Percentiles rank a stretch among this genome's conserved stretches.
These are phyloP conservation scores for Dastarcus helophoroides DNA, from an alignment of 2,888 invertebrate genomes.

Conservation along the genomic window DNA sequence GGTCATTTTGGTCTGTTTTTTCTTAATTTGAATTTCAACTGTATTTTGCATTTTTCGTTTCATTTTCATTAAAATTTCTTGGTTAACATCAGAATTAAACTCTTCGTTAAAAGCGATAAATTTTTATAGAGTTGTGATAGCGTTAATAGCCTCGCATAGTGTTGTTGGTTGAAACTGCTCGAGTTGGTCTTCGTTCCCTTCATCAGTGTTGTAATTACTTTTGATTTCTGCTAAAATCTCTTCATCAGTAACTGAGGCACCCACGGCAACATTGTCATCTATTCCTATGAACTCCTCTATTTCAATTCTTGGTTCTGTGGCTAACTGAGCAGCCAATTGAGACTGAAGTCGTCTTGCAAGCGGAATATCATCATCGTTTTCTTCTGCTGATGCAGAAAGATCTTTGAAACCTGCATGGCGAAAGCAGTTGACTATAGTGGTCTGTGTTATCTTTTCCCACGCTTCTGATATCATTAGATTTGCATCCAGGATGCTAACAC, in stretches of 20 bases:
- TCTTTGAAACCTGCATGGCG: constrained; percentile 22
- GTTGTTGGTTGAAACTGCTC: too few relatives aligned
- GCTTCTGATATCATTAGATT: constrained; percentile 22
- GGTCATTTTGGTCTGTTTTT: constrained; percentile 5
- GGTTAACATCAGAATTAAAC: constrained; percentile 13
- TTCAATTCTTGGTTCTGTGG: constrained; percentile 14
- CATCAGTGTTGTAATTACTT: too few relatives aligned
- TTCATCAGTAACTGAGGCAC: constrained; percentile 14
- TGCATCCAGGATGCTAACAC: constrained; percentile 17
- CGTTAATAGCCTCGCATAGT: constrained; percentile 14
- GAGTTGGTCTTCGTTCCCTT: constrained; percentile 19
- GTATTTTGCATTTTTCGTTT: constrained; percentile 16
- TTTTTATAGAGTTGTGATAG: constrained; percentile 17
- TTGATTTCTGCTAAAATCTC: constrained; percentile 19
- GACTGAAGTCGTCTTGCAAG: constrained; percentile 17
- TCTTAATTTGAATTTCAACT: too few relatives aligned
- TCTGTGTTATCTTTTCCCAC: constrained; percentile 20
- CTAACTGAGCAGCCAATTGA: constrained; percentile 16
- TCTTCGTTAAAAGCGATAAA: constrained; percentile 11
- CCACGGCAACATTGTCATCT: constrained; percentile 18
- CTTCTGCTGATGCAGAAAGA: constrained; percentile 7
- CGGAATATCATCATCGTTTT: constrained; percentile 16
- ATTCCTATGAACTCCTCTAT: constrained; percentile 17
- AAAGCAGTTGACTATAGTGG: constrained; percentile 21
- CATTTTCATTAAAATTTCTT: constrained; percentile 17